Percentiles rank a stretch among this genome's conserved stretches.
These are phyloP conservation scores for Galerucella nymphaeae DNA, from an alignment of 2,888 invertebrate species.

Conservation along the genomic window DNA sequence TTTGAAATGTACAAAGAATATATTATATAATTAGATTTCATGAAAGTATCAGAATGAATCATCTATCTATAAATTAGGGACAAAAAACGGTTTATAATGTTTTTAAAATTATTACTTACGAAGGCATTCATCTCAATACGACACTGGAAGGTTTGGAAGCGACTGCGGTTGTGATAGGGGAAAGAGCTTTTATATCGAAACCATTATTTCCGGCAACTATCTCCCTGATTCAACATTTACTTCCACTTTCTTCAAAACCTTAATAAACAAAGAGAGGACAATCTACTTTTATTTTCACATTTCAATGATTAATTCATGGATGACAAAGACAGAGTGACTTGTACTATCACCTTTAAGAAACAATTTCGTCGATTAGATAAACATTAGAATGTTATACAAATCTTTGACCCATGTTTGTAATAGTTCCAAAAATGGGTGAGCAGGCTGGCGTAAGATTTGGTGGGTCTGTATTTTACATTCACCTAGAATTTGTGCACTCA, in stretches of 20 bases:
- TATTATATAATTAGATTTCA: no score
- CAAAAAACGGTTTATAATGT: slow-evolving; percentile 1
- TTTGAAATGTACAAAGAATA: no score
- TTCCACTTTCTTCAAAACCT: slow-evolving; percentile 58
- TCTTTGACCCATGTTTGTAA: no score
- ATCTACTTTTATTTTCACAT: slow-evolving; percentile 20
- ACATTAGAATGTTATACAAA: no score
- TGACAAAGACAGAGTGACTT: slow-evolving; percentile 20
- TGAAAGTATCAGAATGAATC: no score
- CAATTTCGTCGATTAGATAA: slow-evolving; percentile 15
- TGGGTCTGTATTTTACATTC: no score
- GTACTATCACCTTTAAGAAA: slow-evolving; percentile 13
- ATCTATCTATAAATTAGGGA: not conserved
- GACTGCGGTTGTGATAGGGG: slow-evolving; percentile 49
- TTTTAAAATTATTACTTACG: slow-evolving; percentile 49
- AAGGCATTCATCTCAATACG: slow-evolving; percentile 52
- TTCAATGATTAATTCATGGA: slow-evolving; percentile 11
- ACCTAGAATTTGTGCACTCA: no score
- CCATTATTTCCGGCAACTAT: slow-evolving; percentile 51
- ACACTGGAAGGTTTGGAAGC: slow-evolving; percentile 40
- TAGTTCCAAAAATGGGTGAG: no score
- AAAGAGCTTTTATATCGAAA: slow-evolving; percentile 52
- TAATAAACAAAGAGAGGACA: slow-evolving; percentile 36
- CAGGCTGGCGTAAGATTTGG: no score
- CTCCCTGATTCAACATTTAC: slow-evolving; percentile 51